Percentiles rank a stretch among this genome's conserved stretches.
Conservation (phyloP, 2,888 invertebrate species). For the Amblyjoppa proteus region DNA sequence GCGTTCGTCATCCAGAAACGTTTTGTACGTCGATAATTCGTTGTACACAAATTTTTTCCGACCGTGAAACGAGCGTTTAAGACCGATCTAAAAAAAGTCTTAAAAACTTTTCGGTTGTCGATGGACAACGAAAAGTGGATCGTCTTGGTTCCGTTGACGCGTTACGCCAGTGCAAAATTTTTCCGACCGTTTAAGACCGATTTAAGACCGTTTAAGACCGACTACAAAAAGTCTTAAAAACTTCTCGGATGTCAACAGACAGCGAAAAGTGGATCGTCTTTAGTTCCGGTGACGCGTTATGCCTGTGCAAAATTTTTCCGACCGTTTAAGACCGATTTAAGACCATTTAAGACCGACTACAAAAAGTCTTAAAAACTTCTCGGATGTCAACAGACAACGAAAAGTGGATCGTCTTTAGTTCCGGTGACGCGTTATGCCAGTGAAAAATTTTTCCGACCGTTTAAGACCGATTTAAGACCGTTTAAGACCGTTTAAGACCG, state of each 20-base stretch:
- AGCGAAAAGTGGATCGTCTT: neutral
- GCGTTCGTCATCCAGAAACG: neutral
- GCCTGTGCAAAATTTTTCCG: neutral
- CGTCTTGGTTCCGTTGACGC: neutral
- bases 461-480: neutral
- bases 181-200: neutral
- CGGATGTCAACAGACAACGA: neutral
- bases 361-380: neutral
- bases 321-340: neutral
- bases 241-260: neutral
- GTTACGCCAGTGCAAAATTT: too few species aligned
- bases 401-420: neutral
- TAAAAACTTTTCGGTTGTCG: neutral
- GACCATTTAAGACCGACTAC: neutral
- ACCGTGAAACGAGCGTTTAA: neutral
- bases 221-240: neutral
- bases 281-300: too few species aligned
- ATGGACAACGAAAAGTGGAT: neutral
- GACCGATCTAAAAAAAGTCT: neutral
- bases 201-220: neutral
- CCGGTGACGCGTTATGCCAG: neutral
- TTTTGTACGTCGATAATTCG: conserved; percentile 2
- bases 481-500: neutral
- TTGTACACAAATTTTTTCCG: neutral
- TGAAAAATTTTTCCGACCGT: neutral